phyloP scores from a whole-genome alignment of 2,113 vertebrate genomes.

The Ascaphus truei region DNA sequence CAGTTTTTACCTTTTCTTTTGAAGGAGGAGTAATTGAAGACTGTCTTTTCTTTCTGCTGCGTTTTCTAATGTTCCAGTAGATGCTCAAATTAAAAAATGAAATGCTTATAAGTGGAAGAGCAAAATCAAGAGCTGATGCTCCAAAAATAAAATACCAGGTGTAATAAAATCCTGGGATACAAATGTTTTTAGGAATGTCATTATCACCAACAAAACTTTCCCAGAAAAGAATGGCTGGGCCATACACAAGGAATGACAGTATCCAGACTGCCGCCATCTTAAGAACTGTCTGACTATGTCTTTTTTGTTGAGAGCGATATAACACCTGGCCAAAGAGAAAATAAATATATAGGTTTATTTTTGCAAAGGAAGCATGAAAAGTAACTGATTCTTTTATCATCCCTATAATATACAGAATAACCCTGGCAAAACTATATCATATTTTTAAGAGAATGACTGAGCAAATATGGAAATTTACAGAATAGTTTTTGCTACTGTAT shows the following conservation, averaged over 20 bases:
- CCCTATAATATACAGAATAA: too few relatives aligned
- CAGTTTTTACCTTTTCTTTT: neutral
- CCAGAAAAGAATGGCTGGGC: slow-evolving; percentile 75
- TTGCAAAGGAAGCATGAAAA: too few relatives aligned
- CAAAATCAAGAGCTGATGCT: slow-evolving; percentile 73
- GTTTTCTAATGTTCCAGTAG: slow-evolving; percentile 68
- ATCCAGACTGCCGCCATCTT: slow-evolving; percentile 73
- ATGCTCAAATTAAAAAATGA: slow-evolving; percentile 75
- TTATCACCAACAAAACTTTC: slow-evolving; percentile 57
- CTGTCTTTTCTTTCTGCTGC: slow-evolving; percentile 39
- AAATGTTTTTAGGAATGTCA: slow-evolving; percentile 60
- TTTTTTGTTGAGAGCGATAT: slow-evolving; percentile 70
- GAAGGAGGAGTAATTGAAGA: neutral
- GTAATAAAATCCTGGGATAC: slow-evolving; percentile 71
- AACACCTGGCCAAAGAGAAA: slow-evolving; percentile 57
- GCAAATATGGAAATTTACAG: too few relatives aligned
- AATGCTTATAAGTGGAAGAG: slow-evolving; percentile 70
- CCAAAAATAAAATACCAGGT: slow-evolving; percentile 74
- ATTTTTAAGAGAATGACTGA: too few relatives aligned
- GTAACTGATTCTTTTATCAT: too few relatives aligned
- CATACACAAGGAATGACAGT: slow-evolving; percentile 71
- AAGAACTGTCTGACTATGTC: slow-evolving; percentile 56
- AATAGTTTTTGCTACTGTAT: too few relatives aligned
- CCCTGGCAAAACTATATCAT: too few relatives aligned
- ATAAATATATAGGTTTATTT: too few relatives aligned